Base-by-base conservation (phyloP, 92 coral and sea anemone genomes). In the Porites evermanni region DNA sequence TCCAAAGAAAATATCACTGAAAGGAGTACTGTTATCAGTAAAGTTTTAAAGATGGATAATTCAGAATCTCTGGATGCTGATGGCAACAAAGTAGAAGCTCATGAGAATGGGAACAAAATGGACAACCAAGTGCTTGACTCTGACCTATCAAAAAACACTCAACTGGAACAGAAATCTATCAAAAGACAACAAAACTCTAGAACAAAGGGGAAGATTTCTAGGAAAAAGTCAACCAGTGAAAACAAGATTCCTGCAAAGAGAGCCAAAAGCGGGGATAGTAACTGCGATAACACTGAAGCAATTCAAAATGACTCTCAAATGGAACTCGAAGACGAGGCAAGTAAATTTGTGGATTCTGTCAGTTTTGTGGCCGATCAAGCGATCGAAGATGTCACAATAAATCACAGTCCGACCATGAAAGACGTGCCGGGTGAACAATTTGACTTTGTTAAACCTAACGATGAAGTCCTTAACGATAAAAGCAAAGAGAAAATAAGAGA, bases 281-380 rank as follows among this genome's bases (percentile, higher is more conserved):
- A 53, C 2, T 16, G 58, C 4, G 2, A 23, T 52, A 16, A 16
- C 19, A 63, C 52, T 21, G 73, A 58, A 17, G 19, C 14, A 1
- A n/a, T 54, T 26, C 67, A 58, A 11, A 18, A 54, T 17, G 59
- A 73, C 44, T 16, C 87, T 20, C 53, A 9, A 10, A 13, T 51
- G 26, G 64, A 50, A 61, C 73, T 73, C 18, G 26, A 12, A 23
- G 73, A 23, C 5, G 10, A 73, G 21, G 26, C 63, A 54, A 21
- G 29, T 53, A 32, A 16, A 26, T 32, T 6, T 24, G 73, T 73
- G 64, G 68, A 72, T 73, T 88, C 88, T 64, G 96, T 91, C 0
- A 93, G 90, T 83, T 91, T 88, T 86, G 91, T 91, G 60, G 91
- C 88, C 13, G 94, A 88, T 71, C 92, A 92, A 51, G 78, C 90